A percentile compares a stretch with the other conserved stretches of the same genome.
Evolutionary conservation across 2,797 vertebrate genomes (phyloP).

Genomic region (Myoxocephalus aenaeus): DNA sequence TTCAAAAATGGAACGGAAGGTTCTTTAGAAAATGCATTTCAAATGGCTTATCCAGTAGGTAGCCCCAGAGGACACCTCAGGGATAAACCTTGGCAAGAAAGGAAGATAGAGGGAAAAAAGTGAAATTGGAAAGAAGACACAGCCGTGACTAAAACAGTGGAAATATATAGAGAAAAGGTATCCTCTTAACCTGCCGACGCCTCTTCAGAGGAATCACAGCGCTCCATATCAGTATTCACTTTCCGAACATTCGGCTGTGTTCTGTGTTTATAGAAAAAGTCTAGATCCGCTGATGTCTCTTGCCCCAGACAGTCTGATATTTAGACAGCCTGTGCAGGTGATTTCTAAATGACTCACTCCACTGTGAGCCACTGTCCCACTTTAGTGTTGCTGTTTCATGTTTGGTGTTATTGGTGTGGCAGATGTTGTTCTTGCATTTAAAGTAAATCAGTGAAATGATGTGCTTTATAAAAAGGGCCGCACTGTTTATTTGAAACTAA

Average conservation of each 20-base stretch:
- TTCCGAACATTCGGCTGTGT: conserved; percentile 58
- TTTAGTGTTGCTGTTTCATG: conserved; percentile 35
- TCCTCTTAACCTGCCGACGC: conserved; percentile 77
- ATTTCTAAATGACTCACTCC: conserved; percentile 60
- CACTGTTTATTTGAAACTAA: conserved; percentile 51
- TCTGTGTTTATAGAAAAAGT: conserved; percentile 63
- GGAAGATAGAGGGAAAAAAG: conserved; percentile 70
- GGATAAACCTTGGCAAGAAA: conserved; percentile 81
- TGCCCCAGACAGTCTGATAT: conserved; percentile 64
- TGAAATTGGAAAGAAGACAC: conserved; percentile 76
- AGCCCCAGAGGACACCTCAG: conserved; percentile 82
- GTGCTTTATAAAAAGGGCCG: conserved; percentile 41
- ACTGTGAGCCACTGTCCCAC: conserved; percentile 46
- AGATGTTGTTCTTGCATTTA: conserved; percentile 10
- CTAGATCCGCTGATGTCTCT: conserved; percentile 65
- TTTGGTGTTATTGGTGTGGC: background rate
- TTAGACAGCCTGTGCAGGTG: conserved; percentile 58
- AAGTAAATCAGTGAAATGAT: conserved; percentile 19
- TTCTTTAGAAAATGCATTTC: conserved; percentile 82
- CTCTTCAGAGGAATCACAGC: conserved; percentile 68
- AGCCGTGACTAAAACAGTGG: conserved; percentile 80
- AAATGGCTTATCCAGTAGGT: conserved; percentile 81
- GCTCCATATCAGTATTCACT: conserved; percentile 64
- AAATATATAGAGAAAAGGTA: conserved; percentile 68
- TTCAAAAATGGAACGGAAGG: conserved; percentile 76